phyloP scores from a whole-genome alignment of 2,797 vertebrate genomes.

The Crocidura indochinensis region DNA sequence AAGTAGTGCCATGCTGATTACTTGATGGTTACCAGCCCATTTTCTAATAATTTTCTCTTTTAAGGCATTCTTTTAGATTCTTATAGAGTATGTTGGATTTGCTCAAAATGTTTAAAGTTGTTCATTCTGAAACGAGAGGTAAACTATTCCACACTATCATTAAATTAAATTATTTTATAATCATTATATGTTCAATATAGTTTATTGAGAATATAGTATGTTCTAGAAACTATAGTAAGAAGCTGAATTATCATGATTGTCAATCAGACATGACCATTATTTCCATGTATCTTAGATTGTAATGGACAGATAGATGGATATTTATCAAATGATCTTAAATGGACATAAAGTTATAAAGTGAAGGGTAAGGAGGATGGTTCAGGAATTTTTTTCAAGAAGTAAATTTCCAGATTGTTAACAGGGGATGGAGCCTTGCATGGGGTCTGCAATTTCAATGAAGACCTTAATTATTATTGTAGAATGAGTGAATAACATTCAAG shows the following conservation, averaged over 20 bases:
- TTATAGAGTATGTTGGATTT: neutral
- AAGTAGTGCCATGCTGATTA: slow-evolving; percentile 79
- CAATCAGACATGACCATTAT: neutral
- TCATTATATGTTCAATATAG: neutral
- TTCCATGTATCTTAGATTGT: neutral
- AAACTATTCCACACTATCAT: neutral
- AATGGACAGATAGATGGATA: neutral
- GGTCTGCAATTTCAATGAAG: neutral
- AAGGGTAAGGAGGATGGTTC: neutral
- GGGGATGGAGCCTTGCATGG: neutral
- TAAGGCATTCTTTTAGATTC: neutral
- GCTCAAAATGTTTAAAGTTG: slow-evolving; percentile 6
- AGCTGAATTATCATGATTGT: neutral
- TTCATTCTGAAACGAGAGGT: slow-evolving; percentile 8
- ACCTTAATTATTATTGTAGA: neutral
- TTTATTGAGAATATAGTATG: neutral
- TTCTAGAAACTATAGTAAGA: neutral
- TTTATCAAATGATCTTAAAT: neutral
- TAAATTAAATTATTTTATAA: slow-evolving; percentile 10
- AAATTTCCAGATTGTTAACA: neutral
- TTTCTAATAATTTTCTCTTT: slow-evolving; percentile 30
- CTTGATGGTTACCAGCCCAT: slow-evolving; percentile 66
- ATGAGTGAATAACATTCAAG: neutral
- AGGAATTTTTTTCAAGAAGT: neutral
- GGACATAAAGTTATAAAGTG: neutral